A percentile compares a stretch with the other conserved stretches of the same genome.
Evolutionary conservation across 2,888 invertebrate genomes (phyloP).

Genomic region (Acanthacorydalis orientalis): DNA sequence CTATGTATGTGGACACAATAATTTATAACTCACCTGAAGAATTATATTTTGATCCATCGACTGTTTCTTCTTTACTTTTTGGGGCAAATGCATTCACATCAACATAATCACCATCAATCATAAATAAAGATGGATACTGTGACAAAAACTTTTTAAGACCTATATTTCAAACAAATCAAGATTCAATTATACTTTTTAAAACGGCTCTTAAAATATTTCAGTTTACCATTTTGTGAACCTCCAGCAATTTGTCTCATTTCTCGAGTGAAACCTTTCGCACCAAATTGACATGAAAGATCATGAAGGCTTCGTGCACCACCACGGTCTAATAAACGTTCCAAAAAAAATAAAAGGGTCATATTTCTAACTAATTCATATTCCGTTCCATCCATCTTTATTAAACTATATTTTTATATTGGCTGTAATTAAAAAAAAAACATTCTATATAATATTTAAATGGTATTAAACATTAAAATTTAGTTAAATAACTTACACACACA

Average conservation of each 20-base stretch:
- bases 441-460: neutral
- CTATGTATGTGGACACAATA: neutral
- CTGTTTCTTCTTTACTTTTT: conserved; percentile 3
- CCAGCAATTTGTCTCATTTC: conserved; percentile 95
- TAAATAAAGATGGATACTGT: conserved; percentile 92
- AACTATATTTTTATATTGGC: neutral
- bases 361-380: conserved; percentile 89
- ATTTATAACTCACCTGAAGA: neutral
- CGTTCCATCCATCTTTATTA: conserved; percentile 67
- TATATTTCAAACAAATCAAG: conserved; percentile 11
- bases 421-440: neutral
- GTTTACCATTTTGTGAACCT: conserved; percentile 80
- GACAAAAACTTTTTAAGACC: conserved; percentile 92
- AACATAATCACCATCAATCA: conserved; percentile 84
- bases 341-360: conserved; percentile 93
- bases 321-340: conserved; percentile 95
- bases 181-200: neutral
- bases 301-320: conserved; percentile 89
- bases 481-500: neutral
- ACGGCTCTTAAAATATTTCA: neutral
- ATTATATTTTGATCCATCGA: neutral
- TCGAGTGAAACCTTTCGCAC: conserved; percentile 96
- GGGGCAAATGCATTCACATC: conserved; percentile 57
- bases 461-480: neutral
- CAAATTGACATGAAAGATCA: conserved; percentile 97